Evolutionary conservation across 2,888 invertebrate genomes (phyloP), one percentile per base, ranked within the genome.

Genomic region (Scrobipalpa atriplicella): DNA sequence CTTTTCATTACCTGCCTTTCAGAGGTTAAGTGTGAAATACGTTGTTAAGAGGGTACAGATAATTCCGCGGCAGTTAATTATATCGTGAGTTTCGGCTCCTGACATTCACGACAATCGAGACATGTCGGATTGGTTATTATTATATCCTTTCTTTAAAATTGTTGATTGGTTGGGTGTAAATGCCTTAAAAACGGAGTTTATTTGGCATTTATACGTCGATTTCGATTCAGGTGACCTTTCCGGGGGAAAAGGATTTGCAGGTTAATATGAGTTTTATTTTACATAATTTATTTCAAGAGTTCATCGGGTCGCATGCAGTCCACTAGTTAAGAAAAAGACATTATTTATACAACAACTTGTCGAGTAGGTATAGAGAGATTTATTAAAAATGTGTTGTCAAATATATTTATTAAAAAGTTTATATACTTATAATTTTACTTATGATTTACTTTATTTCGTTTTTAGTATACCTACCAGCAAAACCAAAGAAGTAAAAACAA

Each of bases 1-100:
- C n/a, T 7, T n/a, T 36, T 38, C n/a, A 13, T 21, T 38, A 29
- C 16, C 58, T 38, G 38, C 9, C 38, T n/a, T n/a, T 21, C 13
- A 29, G 56, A n/a, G 21, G 65, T 43, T 60, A 64, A 63, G 66
- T 64, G 66, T 62, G 68, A 68, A 68, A 64, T 68, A 60, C 52
- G 58, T 58, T 64, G 66, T 39, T 52, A 54, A 64, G 41, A 47
- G 60, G 7, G 19, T 62, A 18, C 66, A 21, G 67, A 67, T 67
- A 67, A 62, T 67, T 60, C 64, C 61, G 11, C 19, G 65, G 16
- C 67, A 56, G 67, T 18, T 64, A 64, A 67, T 67, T 64, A 52
- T 51, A 64, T 41, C 41, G 54, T 21, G 54, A 41, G 36, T 54
- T 64, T 64, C 19, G 64, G 21, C 64, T 56, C 21, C 56, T 64